Evolutionary conservation across 2,113 vertebrate genomes (phyloP).

Genomic region (Melanocharis versteri): DNA sequence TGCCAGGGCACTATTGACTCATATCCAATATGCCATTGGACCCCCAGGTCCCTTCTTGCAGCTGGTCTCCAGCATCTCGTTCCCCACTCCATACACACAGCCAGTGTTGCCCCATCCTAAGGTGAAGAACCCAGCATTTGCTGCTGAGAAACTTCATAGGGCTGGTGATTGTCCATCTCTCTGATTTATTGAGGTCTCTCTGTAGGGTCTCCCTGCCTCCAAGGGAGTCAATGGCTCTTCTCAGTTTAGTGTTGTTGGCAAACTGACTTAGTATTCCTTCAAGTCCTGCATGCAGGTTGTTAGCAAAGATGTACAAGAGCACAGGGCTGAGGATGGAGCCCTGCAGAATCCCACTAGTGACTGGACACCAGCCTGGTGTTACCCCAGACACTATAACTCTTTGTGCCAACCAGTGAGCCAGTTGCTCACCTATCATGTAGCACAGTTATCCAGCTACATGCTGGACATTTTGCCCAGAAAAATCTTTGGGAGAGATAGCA

Average conservation of each 20-base stretch:
- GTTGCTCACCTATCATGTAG: background rate
- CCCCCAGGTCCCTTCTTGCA: background rate
- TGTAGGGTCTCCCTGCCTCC: background rate
- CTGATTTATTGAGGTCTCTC: background rate
- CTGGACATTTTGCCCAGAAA: background rate
- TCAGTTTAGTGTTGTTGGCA: background rate
- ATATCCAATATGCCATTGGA: background rate
- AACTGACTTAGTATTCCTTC: background rate
- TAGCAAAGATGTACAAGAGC: background rate
- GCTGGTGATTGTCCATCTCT: background rate
- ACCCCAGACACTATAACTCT: background rate
- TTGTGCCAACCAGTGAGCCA: background rate
- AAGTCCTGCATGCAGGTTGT: background rate
- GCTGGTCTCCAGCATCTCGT: background rate
- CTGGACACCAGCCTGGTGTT: background rate
- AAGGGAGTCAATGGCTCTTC: background rate
- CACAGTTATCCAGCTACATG: background rate
- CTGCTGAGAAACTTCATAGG: background rate
- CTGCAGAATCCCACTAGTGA: background rate
- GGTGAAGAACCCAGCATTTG: background rate
- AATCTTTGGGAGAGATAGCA: background rate
- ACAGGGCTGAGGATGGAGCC: background rate
- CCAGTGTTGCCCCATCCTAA: background rate
- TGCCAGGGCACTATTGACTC: background rate
- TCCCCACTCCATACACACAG: background rate